These are phyloP conservation scores for Hydraecia micacea DNA, from an alignment of 2,888 invertebrate species.

Conservation along the genomic window DNA sequence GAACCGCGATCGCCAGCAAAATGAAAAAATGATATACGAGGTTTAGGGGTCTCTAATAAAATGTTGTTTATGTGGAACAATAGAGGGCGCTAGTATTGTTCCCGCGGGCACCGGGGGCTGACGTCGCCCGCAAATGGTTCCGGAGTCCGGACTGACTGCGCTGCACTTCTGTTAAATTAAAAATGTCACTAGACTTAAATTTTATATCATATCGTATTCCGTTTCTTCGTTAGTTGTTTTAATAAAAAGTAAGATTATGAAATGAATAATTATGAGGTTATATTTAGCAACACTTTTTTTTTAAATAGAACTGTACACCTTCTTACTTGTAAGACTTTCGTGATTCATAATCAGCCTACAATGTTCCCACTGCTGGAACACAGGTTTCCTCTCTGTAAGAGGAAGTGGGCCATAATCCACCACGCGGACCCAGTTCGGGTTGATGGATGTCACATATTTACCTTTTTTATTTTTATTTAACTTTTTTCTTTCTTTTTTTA, in stretches of 20 bases:
- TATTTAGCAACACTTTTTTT: not conserved
- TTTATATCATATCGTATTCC: conserved; percentile 49
- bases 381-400: no score
- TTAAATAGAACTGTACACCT: not conserved
- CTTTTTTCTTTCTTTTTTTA: no score
- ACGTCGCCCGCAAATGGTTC: conserved; percentile 70
- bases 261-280: not conserved
- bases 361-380: no score
- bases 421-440: no score
- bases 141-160: conserved; percentile 64
- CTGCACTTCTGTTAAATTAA: conserved; percentile 63
- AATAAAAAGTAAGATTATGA: conserved; percentile 8
- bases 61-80: conserved; percentile 80
- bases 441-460: no score
- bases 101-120: conserved; percentile 67
- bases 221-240: conserved; percentile 35
- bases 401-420: no score
- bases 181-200: conserved; percentile 58
- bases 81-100: conserved; percentile 73
- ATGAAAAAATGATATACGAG: conserved; percentile 64
- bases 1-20: conserved; percentile 50
- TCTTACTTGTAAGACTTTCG: not conserved
- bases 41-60: conserved; percentile 78
- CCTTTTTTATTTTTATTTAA: no score
- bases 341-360: no score